Base-by-base conservation (phyloP, 2,797 vertebrate genomes). In the Sebastes kiyomatsui region DNA sequence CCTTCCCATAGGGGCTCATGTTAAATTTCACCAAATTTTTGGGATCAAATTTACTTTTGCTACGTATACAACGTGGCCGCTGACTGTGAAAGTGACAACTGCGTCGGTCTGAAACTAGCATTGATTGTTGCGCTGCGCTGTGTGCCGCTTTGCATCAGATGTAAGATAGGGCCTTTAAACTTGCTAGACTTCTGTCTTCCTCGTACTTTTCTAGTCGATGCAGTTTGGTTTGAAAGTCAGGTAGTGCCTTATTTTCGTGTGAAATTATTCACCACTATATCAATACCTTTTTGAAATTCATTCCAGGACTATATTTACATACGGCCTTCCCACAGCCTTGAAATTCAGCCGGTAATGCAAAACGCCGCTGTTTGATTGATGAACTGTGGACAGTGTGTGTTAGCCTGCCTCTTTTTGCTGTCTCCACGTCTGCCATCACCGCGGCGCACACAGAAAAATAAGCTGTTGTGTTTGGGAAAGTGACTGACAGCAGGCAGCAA, bases 401-500 rank as follows among this genome's bases (percentile, higher is more conserved):
- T 35, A 64, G 70, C 71, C 73, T 28, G 60, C 82, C 64, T 82
- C 65, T 76, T 60, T 77, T 75, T 67, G 58, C 75, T 65, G 61
- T 81, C 81, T 87, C 35, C 38, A 14, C 14, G 25, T 60, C 79
- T 80, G 83, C 81, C 80, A 61, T 75, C 72, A 7, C 74, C n/a
- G 81, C 81, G n/a, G 67, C 25, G 72, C 84, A 38, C 49, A 14
- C 62, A 61, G 68, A 64, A 83, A 85, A 91, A 78, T 75, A 86
- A 84, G 83, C 83, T 81, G 89, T 83, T 88, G 83, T 89, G 81
- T 85, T 91, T 84, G 68, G 73, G 55, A 69, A 76, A 84, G 84
- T 88, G 92, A 94, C 27, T 91, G 91, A 91, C 91, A 89, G 90
- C 71, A 78, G 75, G 80, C 86, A 67, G 89, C 78, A 88, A 90